Evolutionary conservation across 2,797 vertebrate genomes (phyloP).

Genomic region (Aselliscus stoliczkanus): DNA sequence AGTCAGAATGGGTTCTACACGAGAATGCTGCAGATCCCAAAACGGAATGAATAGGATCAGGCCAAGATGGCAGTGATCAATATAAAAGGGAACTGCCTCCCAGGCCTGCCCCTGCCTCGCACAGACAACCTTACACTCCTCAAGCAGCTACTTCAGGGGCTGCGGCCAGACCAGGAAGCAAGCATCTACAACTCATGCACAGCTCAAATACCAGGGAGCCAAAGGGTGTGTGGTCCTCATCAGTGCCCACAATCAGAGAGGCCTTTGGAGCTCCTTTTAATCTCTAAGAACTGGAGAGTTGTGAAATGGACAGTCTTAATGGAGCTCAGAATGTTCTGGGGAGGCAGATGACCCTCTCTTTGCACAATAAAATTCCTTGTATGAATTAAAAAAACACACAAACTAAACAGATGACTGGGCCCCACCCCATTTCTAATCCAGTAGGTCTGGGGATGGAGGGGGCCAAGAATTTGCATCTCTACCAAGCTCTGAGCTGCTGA

Average conservation of each 20-base stretch:
- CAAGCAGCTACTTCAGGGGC: constrained; percentile 93
- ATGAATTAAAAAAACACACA: not conserved
- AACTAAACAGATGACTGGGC: not conserved
- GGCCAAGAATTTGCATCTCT: not conserved
- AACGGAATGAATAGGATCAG: constrained; percentile 85
- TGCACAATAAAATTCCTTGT: constrained; percentile 25
- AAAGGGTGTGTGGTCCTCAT: not conserved
- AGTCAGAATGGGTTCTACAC: constrained; percentile 84
- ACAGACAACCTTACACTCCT: constrained; percentile 87
- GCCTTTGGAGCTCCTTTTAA: not conserved
- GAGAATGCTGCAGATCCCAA: constrained; percentile 88
- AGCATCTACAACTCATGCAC: not conserved
- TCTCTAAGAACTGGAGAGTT: not conserved
- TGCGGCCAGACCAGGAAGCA: constrained; percentile 80
- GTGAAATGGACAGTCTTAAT: not conserved
- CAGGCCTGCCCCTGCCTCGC: constrained; percentile 83
- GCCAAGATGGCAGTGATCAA: constrained; percentile 94
- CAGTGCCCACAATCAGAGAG: not conserved
- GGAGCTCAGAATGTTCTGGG: not conserved
- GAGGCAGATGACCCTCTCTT: not conserved
- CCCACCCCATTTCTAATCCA: not conserved
- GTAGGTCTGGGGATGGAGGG: not conserved
- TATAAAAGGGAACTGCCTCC: constrained; percentile 93
- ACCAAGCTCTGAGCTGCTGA: not conserved
- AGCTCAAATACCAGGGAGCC: not conserved